phyloP scores from a whole-genome alignment of 2,797 vertebrate genomes.

The Bucorvus abyssinicus region DNA sequence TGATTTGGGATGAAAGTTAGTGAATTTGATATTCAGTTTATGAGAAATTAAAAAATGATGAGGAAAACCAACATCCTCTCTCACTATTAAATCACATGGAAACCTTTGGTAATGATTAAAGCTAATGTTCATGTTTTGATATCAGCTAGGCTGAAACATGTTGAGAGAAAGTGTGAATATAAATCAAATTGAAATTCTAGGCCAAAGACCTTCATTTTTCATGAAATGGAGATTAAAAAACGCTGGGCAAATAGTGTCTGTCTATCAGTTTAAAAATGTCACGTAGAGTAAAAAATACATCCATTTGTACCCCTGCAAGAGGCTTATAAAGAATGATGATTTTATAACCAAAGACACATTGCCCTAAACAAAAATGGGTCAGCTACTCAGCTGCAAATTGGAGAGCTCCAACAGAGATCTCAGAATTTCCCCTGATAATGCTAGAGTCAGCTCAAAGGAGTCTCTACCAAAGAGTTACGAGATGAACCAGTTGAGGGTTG shows the following conservation, averaged over 20 bases:
- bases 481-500: slow-evolving; percentile 9
- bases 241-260: slow-evolving; percentile 41
- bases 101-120: slow-evolving; percentile 39
- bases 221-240: slow-evolving; percentile 65
- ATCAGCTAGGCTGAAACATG: background rate
- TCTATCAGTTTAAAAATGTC: slow-evolving; percentile 46
- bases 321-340: slow-evolving; percentile 60
- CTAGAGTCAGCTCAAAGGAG: slow-evolving; percentile 15
- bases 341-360: slow-evolving; percentile 62
- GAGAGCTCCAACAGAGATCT: slow-evolving; percentile 34
- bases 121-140: slow-evolving; percentile 22
- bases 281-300: slow-evolving; percentile 47
- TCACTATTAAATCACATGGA: slow-evolving; percentile 31
- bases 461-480: slow-evolving; percentile 16
- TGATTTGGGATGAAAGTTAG: slow-evolving; percentile 39
- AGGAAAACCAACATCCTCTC: slow-evolving; percentile 1
- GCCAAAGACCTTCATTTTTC: slow-evolving; percentile 63
- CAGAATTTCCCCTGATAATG: slow-evolving; percentile 31
- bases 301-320: slow-evolving; percentile 31
- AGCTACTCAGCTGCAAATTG: slow-evolving; percentile 31
- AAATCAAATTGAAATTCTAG: slow-evolving; percentile 62
- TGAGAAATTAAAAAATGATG: slow-evolving; percentile 34
- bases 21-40: slow-evolving; percentile 16
- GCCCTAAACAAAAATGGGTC: slow-evolving; percentile 45
- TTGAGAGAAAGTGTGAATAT: slow-evolving; percentile 46